Conservation (phyloP, 2,888 invertebrate species). For the Junonia oenone region DNA sequence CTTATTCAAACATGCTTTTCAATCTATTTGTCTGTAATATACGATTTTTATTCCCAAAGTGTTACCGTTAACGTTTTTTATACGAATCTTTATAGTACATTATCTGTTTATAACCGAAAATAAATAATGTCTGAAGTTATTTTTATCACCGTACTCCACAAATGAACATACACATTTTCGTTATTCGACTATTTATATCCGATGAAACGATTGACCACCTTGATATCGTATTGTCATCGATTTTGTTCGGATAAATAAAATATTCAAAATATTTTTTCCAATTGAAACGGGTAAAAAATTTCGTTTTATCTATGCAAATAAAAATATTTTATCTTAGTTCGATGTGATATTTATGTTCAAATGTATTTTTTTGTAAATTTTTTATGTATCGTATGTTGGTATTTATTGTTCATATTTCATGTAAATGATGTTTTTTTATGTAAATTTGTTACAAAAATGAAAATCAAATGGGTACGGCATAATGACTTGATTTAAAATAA, state of each 20-base stretch:
- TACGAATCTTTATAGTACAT: conserved; percentile 52
- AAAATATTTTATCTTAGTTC: not conserved
- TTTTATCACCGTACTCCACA: conserved; percentile 26
- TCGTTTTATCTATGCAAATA: not conserved
- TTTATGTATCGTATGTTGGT: not conserved
- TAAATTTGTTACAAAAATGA: too few species aligned
- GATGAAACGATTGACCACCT: not conserved
- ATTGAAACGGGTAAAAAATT: not conserved
- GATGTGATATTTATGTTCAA: not conserved
- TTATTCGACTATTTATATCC: not conserved
- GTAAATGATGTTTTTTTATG: not conserved
- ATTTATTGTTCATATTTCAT: not conserved
- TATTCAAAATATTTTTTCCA: not conserved
- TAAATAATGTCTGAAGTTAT: conserved; percentile 31
- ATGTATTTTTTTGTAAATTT: not conserved
- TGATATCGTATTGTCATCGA: not conserved
- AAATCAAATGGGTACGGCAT: too few species aligned
- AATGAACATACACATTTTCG: conserved; percentile 12
- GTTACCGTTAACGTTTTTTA: conserved; percentile 51
- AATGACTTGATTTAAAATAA: too few species aligned
- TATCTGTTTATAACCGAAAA: conserved; percentile 61
- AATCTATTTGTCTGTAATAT: conserved; percentile 10
- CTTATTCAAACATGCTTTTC: not conserved
- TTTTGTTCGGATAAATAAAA: not conserved
- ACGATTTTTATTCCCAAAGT: conserved; percentile 29